A percentile compares a stretch with the other conserved stretches of the same genome.
Conservation (phyloP, 1,140 invertebrate genomes). For the Caenorhabditis tropicalis region DNA sequence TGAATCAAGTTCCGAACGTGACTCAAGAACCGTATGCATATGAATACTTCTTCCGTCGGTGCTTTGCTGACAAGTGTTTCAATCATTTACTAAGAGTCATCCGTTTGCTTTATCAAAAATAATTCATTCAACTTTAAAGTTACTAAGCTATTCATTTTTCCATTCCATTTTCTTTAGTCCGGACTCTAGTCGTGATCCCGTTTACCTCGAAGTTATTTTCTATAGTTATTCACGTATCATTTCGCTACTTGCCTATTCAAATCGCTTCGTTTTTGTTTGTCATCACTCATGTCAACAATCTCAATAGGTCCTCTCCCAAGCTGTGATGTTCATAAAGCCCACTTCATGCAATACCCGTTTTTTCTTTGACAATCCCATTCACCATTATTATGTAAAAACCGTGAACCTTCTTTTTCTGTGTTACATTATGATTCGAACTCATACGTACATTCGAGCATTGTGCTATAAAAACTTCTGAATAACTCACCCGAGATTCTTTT, state of each 20-base stretch:
- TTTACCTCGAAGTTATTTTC: constrained; percentile 11
- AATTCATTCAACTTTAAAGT: not conserved
- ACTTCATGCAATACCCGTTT: constrained; percentile 23
- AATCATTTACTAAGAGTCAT: constrained; percentile 46
- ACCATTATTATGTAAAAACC: not conserved
- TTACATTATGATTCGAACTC: constrained; percentile 28
- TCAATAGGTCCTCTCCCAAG: constrained; percentile 19
- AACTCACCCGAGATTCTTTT: constrained; percentile 29
- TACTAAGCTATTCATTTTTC: not conserved
- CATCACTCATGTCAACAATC: constrained; percentile 41
- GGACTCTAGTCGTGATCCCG: constrained; percentile 27
- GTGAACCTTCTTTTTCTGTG: constrained; percentile 30
- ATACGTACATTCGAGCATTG: not conserved
- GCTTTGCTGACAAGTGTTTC: constrained; percentile 36
- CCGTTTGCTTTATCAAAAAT: constrained; percentile 40
- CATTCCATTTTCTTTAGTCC: not conserved
- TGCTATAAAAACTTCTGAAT: not conserved
- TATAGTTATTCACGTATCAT: constrained; percentile 28
- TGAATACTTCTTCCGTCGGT: constrained; percentile 52
- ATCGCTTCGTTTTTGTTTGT: constrained; percentile 12
- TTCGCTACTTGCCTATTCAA: constrained; percentile 2
- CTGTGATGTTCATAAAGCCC: constrained; percentile 25
- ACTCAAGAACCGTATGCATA: constrained; percentile 49
- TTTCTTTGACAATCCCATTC: not conserved
- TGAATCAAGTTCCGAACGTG: constrained; percentile 42